Percentiles rank a stretch among this genome's conserved stretches.
These are phyloP conservation scores for Astur gentilis DNA, from an alignment of 2,113 vertebrate species.

Conservation along the genomic window DNA sequence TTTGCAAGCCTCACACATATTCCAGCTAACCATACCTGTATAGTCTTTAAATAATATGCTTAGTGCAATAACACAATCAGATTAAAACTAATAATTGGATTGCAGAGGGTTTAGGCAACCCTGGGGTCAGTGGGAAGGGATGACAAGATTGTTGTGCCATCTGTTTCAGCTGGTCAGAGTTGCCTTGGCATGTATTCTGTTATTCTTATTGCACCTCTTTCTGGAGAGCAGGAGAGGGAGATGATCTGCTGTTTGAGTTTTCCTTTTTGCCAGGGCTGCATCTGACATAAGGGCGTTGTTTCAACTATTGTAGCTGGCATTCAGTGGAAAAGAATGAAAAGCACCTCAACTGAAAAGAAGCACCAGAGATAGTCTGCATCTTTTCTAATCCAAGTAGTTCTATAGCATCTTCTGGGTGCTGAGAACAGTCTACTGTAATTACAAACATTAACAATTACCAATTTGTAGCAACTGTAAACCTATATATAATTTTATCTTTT, in stretches of 20 bases:
- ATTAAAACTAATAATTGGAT: background rate
- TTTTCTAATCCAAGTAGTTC: background rate
- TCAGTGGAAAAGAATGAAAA: too few relatives aligned
- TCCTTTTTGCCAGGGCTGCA: background rate
- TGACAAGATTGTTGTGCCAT: background rate
- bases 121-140: background rate
- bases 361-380: background rate
- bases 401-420: background rate
- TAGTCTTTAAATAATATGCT: background rate
- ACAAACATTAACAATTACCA: background rate
- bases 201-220: background rate
- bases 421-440: background rate
- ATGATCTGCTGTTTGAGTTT: background rate
- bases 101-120: conserved; percentile 12
- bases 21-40: background rate
- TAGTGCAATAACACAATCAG: background rate
- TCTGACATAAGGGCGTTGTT: background rate
- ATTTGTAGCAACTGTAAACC: background rate
- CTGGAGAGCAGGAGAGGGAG: background rate
- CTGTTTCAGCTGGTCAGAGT: background rate
- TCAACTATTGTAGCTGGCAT: background rate
- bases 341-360: background rate
- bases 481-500: background rate
- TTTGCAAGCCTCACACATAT: background rate
- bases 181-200: background rate